Base-by-base conservation (phyloP, 35 echinoderm and acorn worm genomes). In the Amphiura filiformis region DNA sequence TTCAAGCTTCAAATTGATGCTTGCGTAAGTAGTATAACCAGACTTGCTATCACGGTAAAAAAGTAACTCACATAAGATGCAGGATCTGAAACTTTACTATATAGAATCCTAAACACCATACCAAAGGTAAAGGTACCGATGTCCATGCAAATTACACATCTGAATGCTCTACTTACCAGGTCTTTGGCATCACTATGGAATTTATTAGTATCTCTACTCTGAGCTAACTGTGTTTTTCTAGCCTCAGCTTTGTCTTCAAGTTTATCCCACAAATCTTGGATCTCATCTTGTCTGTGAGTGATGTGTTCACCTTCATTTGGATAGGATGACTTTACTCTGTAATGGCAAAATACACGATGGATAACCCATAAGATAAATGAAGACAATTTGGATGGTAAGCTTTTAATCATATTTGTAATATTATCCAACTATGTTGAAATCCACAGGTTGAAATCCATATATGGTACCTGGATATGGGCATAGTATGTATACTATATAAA, bases 321-420 rank as follows among this genome's bases (percentile, higher is more conserved):
- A 42, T 98, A 98, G 2, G 96, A 98, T 3, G 92, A 82, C 75
- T 94, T 98, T 30, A 98, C 96, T 35, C 94, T 97, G 91, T 18
- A 61, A 75, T 80, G 32, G n/a, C 7, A 52, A 52, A 52, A 52
- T 52, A 52, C 44, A 52, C n/a, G n/a, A n/a, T n/a, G n/a, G n/a
- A n/a, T n/a, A n/a, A n/a, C n/a, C n/a, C n/a, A n/a, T n/a, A n/a
- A 52, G 44, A 11, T 11, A 52, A 52, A 52, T 52, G 7, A 52
- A 52, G 7, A 11, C 44, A 11, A 52, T 52, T 52, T 52, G 20
- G 44, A 52, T 52, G 7, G n/a, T n/a, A n/a, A n/a, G n/a, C n/a
- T n/a, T n/a, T n/a, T n/a, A n/a, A n/a, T n/a, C n/a, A n/a, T n/a
- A n/a, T n/a, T n/a, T n/a, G n/a, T n/a, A n/a, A n/a, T n/a, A n/a